Percentiles rank a stretch among this genome's conserved stretches.
phyloP scores from a whole-genome alignment of 2,113 vertebrate genomes.

The Alethe diademata region DNA sequence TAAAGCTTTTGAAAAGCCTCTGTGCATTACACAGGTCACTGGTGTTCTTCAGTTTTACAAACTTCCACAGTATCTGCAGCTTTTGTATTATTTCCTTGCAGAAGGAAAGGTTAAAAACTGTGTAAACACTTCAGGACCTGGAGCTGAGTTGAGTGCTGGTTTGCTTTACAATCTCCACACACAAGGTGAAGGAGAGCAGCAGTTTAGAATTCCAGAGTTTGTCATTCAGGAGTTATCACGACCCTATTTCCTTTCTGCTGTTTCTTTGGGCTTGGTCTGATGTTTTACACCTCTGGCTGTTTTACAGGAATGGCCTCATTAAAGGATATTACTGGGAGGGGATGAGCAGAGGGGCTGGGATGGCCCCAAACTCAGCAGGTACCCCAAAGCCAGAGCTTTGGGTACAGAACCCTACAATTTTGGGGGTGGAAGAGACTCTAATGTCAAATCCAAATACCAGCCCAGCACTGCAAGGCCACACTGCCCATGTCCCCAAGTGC shows the following conservation, averaged over 20 bases:
- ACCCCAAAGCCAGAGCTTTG: rapidly evolving
- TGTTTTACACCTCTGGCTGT: not conserved
- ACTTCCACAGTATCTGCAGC: not conserved
- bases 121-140: not conserved
- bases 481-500: not conserved
- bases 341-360: not conserved
- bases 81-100: not conserved
- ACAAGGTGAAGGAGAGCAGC: not conserved
- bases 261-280: not conserved
- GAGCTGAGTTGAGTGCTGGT: not conserved
- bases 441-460: rapidly evolving
- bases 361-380: not conserved
- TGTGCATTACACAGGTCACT: not conserved
- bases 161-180: not conserved
- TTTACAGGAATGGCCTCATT: not conserved
- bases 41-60: not conserved
- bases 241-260: not conserved
- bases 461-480: not conserved
- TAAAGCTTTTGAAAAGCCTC: not conserved
- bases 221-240: not conserved
- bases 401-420: not conserved
- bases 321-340: not conserved
- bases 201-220: not conserved
- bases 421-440: not conserved
- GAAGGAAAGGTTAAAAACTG: not conserved